Conservation (phyloP, 2,113 vertebrate genomes). For the Casuarius casuarius region DNA sequence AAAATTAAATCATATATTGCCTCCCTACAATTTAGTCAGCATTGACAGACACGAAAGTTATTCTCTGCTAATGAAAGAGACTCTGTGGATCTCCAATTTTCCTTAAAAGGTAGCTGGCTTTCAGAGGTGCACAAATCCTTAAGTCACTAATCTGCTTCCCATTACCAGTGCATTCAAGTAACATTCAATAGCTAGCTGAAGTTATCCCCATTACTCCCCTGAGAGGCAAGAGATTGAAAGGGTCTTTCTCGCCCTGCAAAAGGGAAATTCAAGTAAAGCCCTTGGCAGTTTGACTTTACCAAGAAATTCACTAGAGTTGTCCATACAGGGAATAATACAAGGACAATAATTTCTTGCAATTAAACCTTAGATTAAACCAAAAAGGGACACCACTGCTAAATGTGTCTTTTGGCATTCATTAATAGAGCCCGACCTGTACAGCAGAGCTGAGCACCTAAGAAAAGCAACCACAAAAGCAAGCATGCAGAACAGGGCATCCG, state of each 20-base stretch:
- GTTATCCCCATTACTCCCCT: background rate
- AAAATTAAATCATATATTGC: background rate
- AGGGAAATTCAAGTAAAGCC: background rate
- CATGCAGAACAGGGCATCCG: background rate
- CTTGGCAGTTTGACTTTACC: background rate
- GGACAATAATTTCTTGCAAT: background rate
- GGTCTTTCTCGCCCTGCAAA: background rate
- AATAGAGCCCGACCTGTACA: background rate
- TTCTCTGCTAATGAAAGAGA: background rate
- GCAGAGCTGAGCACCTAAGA: background rate
- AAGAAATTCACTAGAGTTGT: background rate
- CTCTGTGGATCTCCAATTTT: accelerated
- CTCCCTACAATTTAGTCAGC: background rate
- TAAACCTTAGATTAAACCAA: background rate
- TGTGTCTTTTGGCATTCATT: background rate
- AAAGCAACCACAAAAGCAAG: background rate
- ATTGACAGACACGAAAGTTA: background rate
- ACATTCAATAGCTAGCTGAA: background rate
- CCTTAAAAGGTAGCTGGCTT: background rate
- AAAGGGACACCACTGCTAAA: background rate
- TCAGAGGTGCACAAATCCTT: background rate
- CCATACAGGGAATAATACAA: background rate
- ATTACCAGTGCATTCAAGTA: background rate
- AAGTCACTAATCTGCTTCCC: background rate
- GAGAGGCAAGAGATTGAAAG: background rate